Conservation (phyloP, 2,888 invertebrate species). For the Erpobdella octoculata region DNA sequence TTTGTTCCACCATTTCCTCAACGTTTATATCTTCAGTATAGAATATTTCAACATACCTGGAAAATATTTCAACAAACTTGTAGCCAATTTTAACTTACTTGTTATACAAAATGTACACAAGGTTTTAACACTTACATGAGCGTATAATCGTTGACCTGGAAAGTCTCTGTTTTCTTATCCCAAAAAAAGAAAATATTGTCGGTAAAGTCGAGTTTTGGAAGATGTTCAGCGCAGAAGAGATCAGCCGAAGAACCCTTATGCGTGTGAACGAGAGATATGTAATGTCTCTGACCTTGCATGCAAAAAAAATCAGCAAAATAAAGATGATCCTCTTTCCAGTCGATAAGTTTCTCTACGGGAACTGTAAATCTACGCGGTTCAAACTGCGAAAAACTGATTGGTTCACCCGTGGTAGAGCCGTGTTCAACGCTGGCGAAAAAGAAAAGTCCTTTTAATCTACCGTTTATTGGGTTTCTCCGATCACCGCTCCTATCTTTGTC, state of each 20-base stretch:
- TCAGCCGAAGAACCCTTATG: neutral
- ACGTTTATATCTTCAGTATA: too few species aligned
- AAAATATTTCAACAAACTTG: too few species aligned
- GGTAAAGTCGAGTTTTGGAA: neutral
- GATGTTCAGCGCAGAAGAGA: neutral
- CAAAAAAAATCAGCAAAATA: conserved; percentile 10
- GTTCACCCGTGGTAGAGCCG: neutral
- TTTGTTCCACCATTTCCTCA: too few species aligned
- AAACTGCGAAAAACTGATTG: neutral
- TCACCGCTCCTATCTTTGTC: neutral
- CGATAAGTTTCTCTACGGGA: neutral
- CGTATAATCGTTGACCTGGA: too few species aligned
- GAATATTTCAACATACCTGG: too few species aligned
- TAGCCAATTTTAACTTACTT: too few species aligned
- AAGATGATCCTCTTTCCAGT: neutral
- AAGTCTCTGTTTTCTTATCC: too few species aligned
- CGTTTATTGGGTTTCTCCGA: conserved; percentile 1
- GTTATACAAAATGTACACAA: too few species aligned
- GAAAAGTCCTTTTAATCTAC: neutral
- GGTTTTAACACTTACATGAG: too few species aligned
- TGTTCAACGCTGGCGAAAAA: neutral
- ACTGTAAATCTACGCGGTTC: neutral
- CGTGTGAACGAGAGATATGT: neutral
- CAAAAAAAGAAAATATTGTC: neutral
- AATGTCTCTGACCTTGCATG: neutral